Evolutionary conservation across 2,797 vertebrate genomes (phyloP), one percentile per base, ranked within the genome.

Genomic region (Danio kyathit): DNA sequence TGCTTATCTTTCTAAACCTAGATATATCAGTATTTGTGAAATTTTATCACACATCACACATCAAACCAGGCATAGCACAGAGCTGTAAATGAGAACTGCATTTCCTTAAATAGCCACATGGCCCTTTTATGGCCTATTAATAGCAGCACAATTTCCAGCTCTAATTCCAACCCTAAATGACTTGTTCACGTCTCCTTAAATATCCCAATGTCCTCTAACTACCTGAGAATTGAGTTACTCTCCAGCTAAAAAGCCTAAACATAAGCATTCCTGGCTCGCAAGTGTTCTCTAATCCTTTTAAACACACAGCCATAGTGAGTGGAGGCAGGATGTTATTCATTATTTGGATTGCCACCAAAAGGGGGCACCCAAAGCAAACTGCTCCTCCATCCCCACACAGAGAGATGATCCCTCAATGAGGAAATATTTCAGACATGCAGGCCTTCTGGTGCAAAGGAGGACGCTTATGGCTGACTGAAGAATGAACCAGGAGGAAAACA

Each of bases 281-380:
- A 13, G 43, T 41, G 21, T 21, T 78, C 51, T 21, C 77, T 17
- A 56, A 54, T 54, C 67, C 77, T 46, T 63, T 49, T 6, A 70
- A 29, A 69, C 67, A 63, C 21, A 41, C 66, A 71, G 84, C 77
- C 76, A 16, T 65, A 82, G 65, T 29, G 44, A 74, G 60, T 38
- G 44, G 40, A 75, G 48, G 16, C 19, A 79, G 84, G 49, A 83
- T 83, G 83, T 74, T 64, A 83, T 86, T 41, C 71, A 81, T 88
- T 87, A 72, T 87, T 90, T 92, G 89, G 91, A 93, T 89, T 86
- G 61, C 87, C 75, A 93, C 92, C 94, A 94, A 93, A 92, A 95
- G 94, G 90, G 93, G 94, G 94, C 93, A 94, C 93, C 89, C 90
- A 89, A 94, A 80, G 86, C 92, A 93, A 94, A 90, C 86, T 87